phyloP scores from a whole-genome alignment of 2,797 vertebrate genomes.

The Acestrorhynchus altus region DNA sequence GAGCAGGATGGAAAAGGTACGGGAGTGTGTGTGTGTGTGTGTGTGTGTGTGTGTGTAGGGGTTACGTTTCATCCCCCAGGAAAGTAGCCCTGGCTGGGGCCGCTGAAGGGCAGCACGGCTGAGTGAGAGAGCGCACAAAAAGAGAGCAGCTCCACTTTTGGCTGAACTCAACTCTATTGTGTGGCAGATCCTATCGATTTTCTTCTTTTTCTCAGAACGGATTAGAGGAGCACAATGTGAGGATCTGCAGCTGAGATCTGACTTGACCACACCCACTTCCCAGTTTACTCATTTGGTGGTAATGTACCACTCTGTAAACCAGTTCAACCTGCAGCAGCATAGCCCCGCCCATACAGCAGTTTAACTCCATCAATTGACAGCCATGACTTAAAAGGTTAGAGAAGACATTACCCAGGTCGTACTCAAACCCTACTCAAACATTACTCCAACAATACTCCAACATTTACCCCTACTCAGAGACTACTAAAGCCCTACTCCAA shows the following conservation, averaged over 20 bases:
- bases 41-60: neutral
- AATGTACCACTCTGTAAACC: too few relatives aligned
- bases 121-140: neutral
- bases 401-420: too few relatives aligned
- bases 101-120: slow-evolving; percentile 1
- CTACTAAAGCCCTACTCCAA: too few relatives aligned
- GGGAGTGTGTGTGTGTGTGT: neutral
- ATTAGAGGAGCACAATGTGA: slow-evolving; percentile 18
- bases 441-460: too few relatives aligned
- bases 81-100: slow-evolving; percentile 30
- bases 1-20: slow-evolving; percentile 15
- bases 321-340: too few relatives aligned
- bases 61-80: slow-evolving; percentile 42
- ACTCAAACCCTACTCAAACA: too few relatives aligned
- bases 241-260: neutral
- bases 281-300: slow-evolving; percentile 15
- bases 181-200: slow-evolving; percentile 34
- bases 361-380: too few relatives aligned
- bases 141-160: slow-evolving; percentile 46
- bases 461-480: too few relatives aligned
- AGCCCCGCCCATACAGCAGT: too few relatives aligned
- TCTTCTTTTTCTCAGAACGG: slow-evolving; percentile 51
- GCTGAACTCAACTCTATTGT: slow-evolving; percentile 58
- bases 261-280: slow-evolving; percentile 16
- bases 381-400: too few relatives aligned